These are phyloP conservation scores for Tipula confusa DNA, from an alignment of 2,888 invertebrate genomes.

Conservation along the genomic window DNA sequence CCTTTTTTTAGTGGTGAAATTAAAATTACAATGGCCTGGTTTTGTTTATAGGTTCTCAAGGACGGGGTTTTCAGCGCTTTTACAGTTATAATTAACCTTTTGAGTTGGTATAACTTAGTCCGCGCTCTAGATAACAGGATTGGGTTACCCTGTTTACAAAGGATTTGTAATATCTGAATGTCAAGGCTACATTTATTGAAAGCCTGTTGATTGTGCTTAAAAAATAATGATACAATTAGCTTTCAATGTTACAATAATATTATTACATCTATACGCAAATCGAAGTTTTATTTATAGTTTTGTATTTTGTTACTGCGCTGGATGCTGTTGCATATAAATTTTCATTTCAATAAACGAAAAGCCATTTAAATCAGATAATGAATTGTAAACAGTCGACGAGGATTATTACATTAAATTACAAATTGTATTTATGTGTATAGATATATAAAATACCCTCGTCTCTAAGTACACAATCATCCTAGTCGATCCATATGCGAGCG, in stretches of 20 bases:
- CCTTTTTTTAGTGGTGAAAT: too few species aligned
- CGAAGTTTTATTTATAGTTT: neutral
- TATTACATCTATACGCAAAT: neutral
- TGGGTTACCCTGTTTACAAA: too few species aligned
- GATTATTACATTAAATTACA: constrained; percentile 20
- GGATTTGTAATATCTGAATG: too few species aligned
- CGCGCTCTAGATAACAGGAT: too few species aligned
- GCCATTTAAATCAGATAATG: constrained; percentile 9
- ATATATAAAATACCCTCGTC: neutral
- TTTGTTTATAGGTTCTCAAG: too few species aligned
- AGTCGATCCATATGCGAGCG: neutral
- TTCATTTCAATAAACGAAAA: neutral
- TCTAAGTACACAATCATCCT: neutral
- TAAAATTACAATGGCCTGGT: too few species aligned
- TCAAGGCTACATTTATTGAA: neutral
- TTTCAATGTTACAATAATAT: neutral
- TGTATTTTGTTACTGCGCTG: neutral
- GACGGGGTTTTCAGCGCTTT: too few species aligned
- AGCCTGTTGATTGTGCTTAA: neutral
- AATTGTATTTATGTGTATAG: neutral
- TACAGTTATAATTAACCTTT: too few species aligned
- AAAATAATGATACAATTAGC: constrained; percentile 12
- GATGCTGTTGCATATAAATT: neutral
- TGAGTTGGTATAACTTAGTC: too few species aligned
- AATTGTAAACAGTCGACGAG: neutral